Evolutionary conservation across 2,888 invertebrate species (phyloP), one percentile per base, ranked within the genome.

Genomic region (Aquatica leii): DNA sequence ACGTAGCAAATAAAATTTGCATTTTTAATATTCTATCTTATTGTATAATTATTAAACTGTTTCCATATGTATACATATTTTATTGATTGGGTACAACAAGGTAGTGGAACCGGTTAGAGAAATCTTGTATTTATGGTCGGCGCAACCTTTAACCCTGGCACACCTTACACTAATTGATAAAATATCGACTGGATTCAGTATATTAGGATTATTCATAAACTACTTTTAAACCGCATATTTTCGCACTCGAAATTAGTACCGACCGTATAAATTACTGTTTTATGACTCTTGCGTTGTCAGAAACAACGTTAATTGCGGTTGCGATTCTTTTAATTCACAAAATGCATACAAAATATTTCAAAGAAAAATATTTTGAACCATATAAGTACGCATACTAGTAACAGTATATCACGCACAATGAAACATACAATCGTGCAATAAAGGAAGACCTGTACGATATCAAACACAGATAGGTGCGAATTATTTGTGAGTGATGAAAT

Each of bases 161-260:
- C 76, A 74, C 76, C 76, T 77, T 75, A 73, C 70, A 68, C 75
- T 76, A 76, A 76, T 76, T 76, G 76, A 76, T 76, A 76, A 76
- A 73, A 74, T 76, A 76, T 76, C 72, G 75, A 73, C 73, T 75
- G 73, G 73, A 74, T 73, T 73, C 73, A 69, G 69, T 70, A 71
- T 73, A 75, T 73, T 73, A 72, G 73, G 71, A 74, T 73, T 73
- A 72, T 73, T 68, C 50, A 48, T 54, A 59, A 62, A 62, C 61
- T 61, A 65, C 64, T 66, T 63, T 68, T 71, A 72, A 69, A 71
- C 70, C 71, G 65, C 51, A 59, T 63, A 65, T 66, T 64, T 61
- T 66, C 57, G 65, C 56, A 15, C 48, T 51, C 50, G 14, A 20
- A 21, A 58, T 21, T 58, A 37, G 35, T 41, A 40, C 21, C 14